Conservation (phyloP, 2,888 invertebrate species). For the Beris chalybata region DNA sequence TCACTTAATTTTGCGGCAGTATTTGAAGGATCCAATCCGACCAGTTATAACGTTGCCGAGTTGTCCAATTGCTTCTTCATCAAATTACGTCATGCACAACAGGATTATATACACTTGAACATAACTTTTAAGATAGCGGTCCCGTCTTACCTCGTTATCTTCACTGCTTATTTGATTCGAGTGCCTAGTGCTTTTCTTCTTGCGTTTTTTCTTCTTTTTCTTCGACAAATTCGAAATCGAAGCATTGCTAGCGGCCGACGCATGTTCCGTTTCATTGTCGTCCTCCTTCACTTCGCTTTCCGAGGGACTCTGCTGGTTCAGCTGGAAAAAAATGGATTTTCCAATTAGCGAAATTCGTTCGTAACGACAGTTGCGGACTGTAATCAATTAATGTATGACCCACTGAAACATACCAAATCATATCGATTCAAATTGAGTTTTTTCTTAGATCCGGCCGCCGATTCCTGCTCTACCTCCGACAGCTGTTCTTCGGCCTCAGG, state of each 20-base stretch:
- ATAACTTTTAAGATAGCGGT: too few relatives aligned
- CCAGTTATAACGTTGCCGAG: too few relatives aligned
- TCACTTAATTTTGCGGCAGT: too few relatives aligned
- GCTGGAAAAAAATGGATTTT: constrained; percentile 49
- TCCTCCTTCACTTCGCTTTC: constrained; percentile 72
- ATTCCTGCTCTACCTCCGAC: constrained; percentile 55
- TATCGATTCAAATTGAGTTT: constrained; percentile 68
- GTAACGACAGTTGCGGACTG: background rate
- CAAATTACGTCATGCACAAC: too few relatives aligned
- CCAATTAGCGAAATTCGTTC: background rate
- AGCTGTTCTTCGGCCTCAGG: constrained; percentile 55
- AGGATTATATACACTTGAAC: too few relatives aligned
- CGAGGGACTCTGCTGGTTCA: constrained; percentile 68
- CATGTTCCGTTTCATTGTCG: constrained; percentile 65
- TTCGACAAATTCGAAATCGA: constrained; percentile 58
- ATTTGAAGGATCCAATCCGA: too few relatives aligned
- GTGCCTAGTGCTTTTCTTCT: constrained; percentile 63
- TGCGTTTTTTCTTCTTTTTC: constrained; percentile 66
- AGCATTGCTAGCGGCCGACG: constrained; percentile 60
- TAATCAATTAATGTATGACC: constrained; percentile 10
- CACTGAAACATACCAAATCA: constrained; percentile 63
- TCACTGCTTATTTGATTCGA: constrained; percentile 62
- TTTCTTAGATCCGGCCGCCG: constrained; percentile 59
- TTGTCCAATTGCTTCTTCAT: too few relatives aligned
- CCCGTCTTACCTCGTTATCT: constrained; percentile 62